Conservation (phyloP, 2,888 invertebrate genomes). For the Shargacucullia verbasci region DNA sequence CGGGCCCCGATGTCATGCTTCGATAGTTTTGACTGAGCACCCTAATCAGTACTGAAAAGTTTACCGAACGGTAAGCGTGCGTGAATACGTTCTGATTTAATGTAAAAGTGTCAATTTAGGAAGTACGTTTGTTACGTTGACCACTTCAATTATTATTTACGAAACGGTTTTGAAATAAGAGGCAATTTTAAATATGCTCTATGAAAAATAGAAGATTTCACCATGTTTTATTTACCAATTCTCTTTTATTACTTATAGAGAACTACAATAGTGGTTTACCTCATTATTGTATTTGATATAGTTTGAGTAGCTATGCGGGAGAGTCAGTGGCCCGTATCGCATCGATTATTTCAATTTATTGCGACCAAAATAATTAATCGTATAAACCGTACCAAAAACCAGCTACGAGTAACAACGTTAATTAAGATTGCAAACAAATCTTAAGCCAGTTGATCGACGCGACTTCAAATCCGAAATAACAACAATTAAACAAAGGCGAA, state of each 20-base stretch:
- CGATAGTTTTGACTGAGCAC: conserved; percentile 63
- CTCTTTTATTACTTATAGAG: not conserved
- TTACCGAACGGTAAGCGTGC: conserved; percentile 56
- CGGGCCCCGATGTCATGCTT: conserved; percentile 66
- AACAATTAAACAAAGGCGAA: conserved; percentile 74
- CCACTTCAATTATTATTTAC: conserved; percentile 18
- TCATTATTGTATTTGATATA: conserved; percentile 10
- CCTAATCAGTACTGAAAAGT: conserved; percentile 60
- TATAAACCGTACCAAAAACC: conserved; percentile 43
- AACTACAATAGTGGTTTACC: not conserved
- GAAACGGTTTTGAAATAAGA: too few relatives aligned
- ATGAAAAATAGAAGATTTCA: not conserved
- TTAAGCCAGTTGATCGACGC: conserved; percentile 57
- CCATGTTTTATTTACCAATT: not conserved
- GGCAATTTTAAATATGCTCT: too few relatives aligned
- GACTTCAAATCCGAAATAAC: conserved; percentile 69
- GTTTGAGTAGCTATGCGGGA: conserved; percentile 7
- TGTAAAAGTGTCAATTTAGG: too few relatives aligned
- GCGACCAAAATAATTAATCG: conserved; percentile 39
- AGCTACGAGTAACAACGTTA: conserved; percentile 39
- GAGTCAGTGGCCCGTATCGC: conserved; percentile 13
- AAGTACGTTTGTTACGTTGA: conserved; percentile 7
- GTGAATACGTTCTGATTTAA: conserved; percentile 51
- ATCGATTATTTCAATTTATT: conserved; percentile 36
- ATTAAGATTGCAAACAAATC: conserved; percentile 58